These are phyloP conservation scores for Sebastes paucispinis DNA, from an alignment of 2,797 vertebrate species.

Conservation along the genomic window DNA sequence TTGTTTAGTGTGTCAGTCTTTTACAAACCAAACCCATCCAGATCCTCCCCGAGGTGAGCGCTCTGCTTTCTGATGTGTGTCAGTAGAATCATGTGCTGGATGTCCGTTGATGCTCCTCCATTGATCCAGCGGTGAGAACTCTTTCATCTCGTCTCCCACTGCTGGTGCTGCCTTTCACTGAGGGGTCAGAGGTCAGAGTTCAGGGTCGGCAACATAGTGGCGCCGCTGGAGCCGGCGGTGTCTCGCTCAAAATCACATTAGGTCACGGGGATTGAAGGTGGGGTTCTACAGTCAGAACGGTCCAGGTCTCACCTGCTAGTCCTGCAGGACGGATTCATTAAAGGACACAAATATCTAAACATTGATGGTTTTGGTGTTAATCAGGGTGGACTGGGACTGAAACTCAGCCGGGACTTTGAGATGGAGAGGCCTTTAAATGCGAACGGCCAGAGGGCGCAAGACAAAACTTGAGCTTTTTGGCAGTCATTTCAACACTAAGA, in stretches of 20 bases:
- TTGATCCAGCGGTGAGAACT: slow-evolving; percentile 12
- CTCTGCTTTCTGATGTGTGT: neutral
- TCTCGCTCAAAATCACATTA: slow-evolving; percentile 1
- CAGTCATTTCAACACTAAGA: no score
- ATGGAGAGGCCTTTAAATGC: no score
- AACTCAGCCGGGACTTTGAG: no score
- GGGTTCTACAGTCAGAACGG: neutral
- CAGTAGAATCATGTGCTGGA: neutral
- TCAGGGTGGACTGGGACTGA: no score
- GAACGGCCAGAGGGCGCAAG: no score
- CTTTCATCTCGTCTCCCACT: slow-evolving; percentile 31
- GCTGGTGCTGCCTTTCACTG: neutral
- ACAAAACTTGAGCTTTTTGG: no score
- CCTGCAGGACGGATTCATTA: neutral
- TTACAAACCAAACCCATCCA: neutral
- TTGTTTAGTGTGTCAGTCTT: neutral
- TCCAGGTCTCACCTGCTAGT: neutral
- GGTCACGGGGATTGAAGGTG: neutral
- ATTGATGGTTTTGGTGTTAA: neutral
- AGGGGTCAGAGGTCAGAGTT: slow-evolving; percentile 36
- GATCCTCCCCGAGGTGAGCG: fast-evolving
- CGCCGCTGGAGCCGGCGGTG: neutral
- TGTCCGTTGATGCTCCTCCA: neutral
- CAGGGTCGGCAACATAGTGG: slow-evolving; percentile 17
- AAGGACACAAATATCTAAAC: neutral